Base-by-base conservation (phyloP, 92 coral and sea anemone genomes). In the Bergia puertoricense region DNA sequence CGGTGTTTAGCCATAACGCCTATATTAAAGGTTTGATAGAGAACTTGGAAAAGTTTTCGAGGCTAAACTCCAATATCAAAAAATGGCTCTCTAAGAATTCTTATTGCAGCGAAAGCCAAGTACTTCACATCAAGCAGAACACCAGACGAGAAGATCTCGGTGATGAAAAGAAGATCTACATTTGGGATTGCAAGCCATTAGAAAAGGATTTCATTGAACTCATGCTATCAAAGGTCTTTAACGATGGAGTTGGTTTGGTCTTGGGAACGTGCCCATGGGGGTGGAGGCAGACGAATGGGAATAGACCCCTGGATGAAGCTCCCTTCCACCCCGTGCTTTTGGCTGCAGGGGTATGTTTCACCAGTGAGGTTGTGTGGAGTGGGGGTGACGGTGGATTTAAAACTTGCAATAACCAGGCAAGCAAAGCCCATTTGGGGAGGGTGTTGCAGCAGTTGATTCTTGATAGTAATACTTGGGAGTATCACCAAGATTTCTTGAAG, bases 251-350 rank as follows among this genome's bases (percentile, higher is more conserved):
- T 76, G 89, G 89, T 16, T 62, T 86, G 8, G 73, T 86, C 5
- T 46, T 86, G 85, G 89, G 89, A 20, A 74, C 22, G 45, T 86
- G 89, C 68, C 89, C 89, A 74, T 86, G 89, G 89, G 89, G 89
- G 39, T 86, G 89, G 89, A 76, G 85, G 85, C 74, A 86, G 85
- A 37, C 48, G 0, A 86, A 86, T 48, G 38, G 74, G 23, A 20
- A 86, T n/a, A 73, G n/a, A 74, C 85, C 89, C 23, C 85, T 86
- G n/a, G 84, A 86, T 10, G 89, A 86, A 71, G 89, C 89, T 7
- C 56, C 65, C 40, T 86, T 86, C 50, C 36, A 74, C 69, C 89
- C 89, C 36, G 89, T 45, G 4, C 89, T 86, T 0, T 65, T 73
- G 67, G 81, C 74, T 44, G 89, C 89, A 40, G 89, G 89, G 9